Evolutionary conservation across 2,888 invertebrate genomes (phyloP).

Genomic region (Ochropleura leucogaster): DNA sequence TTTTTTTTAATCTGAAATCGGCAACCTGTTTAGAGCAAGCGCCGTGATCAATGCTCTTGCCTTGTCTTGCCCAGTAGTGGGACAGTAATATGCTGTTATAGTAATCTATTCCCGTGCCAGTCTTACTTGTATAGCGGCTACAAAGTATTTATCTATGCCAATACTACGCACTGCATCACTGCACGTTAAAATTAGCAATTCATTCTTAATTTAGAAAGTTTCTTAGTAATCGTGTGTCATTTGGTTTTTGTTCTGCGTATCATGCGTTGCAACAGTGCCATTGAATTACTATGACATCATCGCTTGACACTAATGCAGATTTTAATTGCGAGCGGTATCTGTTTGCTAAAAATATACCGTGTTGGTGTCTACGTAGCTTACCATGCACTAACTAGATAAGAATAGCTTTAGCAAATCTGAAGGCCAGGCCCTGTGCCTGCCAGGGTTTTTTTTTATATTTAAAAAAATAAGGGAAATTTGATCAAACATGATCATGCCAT

Average conservation of each 20-base stretch:
- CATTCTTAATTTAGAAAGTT: constrained; percentile 50
- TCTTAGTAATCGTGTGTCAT: constrained; percentile 50
- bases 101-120: background rate
- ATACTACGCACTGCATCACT: constrained; percentile 6
- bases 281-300: constrained; percentile 39
- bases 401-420: background rate
- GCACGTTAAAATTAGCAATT: constrained; percentile 43
- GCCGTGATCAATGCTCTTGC: no score
- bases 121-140: background rate
- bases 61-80: no score
- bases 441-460: no score
- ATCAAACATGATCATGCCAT: no score
- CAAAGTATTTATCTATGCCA: constrained; percentile 43
- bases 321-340: constrained; percentile 26
- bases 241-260: constrained; percentile 29
- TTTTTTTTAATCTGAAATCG: no score
- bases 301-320: background rate
- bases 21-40: no score
- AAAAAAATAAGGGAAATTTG: no score
- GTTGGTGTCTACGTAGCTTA: background rate
- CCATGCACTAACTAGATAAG: background rate
- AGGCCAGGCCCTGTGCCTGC: no score
- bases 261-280: constrained; percentile 35
- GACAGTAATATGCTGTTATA: no score
- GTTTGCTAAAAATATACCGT: constrained; percentile 4